Percentiles rank a stretch among this genome's conserved stretches.
phyloP scores from a whole-genome alignment of 2,113 vertebrate species.

The Falco punctatus region DNA sequence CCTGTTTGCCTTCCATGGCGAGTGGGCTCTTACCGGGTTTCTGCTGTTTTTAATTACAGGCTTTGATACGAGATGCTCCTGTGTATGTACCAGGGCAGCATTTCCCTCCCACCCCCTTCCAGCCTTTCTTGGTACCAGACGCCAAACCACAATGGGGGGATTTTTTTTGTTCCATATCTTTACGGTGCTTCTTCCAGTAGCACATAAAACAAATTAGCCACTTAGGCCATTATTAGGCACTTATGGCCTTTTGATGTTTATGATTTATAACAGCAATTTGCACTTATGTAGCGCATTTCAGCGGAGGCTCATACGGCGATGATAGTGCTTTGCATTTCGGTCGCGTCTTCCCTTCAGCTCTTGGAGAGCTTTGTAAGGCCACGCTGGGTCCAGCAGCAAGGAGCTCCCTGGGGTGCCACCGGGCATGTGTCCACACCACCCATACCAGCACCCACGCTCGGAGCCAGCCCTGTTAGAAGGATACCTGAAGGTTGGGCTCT shows the following conservation, averaged over 20 bases:
- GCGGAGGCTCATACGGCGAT: not conserved
- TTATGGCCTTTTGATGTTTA: slow-evolving; percentile 69
- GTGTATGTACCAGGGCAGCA: not conserved
- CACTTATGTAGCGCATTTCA: slow-evolving; percentile 39
- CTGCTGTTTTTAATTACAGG: not conserved
- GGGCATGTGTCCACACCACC: not conserved
- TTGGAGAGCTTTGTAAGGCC: not conserved
- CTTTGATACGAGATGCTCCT: not conserved
- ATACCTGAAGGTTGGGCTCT: rapidly evolving
- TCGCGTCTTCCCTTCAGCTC: not conserved
- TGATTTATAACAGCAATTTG: slow-evolving; percentile 72
- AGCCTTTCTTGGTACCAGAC: slow-evolving; percentile 10
- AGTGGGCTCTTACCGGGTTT: not conserved
- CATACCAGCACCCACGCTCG: not conserved
- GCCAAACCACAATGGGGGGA: slow-evolving; percentile 22
- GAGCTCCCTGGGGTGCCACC: not conserved
- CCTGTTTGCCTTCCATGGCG: not conserved
- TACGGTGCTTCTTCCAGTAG: slow-evolving; percentile 48
- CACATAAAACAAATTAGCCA: slow-evolving; percentile 72
- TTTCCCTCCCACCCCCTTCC: not conserved
- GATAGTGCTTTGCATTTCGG: slow-evolving; percentile 36
- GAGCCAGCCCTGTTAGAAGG: not conserved
- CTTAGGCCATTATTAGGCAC: slow-evolving; percentile 72
- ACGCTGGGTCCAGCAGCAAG: not conserved
- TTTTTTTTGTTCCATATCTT: slow-evolving; percentile 47